phyloP scores from a whole-genome alignment of 2,113 vertebrate genomes.

The Pelodiscus sinensis region DNA sequence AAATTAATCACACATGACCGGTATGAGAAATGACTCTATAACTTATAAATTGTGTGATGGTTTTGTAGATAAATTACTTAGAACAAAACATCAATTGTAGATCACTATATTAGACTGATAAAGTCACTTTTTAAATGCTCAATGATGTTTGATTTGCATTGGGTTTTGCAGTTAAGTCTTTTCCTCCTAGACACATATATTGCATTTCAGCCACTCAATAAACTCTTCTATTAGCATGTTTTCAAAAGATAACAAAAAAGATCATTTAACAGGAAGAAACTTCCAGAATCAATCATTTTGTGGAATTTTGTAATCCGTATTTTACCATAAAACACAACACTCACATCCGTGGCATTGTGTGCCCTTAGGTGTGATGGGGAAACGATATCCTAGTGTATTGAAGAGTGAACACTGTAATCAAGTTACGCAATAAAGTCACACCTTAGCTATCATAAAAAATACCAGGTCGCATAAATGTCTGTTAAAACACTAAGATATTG shows the following conservation, averaged over 20 bases:
- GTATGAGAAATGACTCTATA: conserved; percentile 4
- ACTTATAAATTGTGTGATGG: background rate
- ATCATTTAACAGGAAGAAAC: background rate
- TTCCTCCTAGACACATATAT: accelerated
- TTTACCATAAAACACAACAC: accelerated
- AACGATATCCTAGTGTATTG: background rate
- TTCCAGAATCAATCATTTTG: background rate
- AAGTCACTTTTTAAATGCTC: background rate
- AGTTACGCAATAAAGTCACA: background rate
- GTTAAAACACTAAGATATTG: background rate
- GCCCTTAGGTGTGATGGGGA: background rate
- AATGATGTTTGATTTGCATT: background rate
- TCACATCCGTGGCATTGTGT: background rate
- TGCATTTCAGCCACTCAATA: background rate
- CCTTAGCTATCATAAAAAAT: conserved; percentile 16
- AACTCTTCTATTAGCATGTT: background rate
- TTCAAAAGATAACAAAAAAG: background rate
- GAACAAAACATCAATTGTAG: background rate
- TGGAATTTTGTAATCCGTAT: background rate
- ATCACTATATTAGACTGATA: background rate
- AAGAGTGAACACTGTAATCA: background rate
- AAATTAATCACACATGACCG: background rate
- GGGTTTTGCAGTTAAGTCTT: background rate
- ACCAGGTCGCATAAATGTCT: background rate
- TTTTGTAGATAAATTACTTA: background rate